phyloP scores from a whole-genome alignment of 2,113 vertebrate genomes.

The Raphicerus campestris region DNA sequence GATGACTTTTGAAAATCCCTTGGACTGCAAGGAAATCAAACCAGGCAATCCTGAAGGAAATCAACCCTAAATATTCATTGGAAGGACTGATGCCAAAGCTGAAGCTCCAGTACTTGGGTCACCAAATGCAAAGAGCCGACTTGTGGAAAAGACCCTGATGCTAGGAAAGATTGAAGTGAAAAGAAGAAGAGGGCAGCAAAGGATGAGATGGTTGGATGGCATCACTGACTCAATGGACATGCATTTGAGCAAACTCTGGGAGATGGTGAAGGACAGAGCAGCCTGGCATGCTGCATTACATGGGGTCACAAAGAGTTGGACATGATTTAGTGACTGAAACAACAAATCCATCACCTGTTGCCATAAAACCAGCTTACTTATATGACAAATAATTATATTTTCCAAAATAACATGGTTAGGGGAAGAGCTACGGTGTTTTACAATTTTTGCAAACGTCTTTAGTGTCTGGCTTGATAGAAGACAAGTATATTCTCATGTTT shows the following conservation, averaged over 20 bases:
- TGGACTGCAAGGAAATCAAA: background rate
- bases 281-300: background rate
- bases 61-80: background rate
- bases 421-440: background rate
- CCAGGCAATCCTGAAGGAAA: background rate
- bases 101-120: background rate
- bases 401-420: background rate
- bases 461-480: background rate
- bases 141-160: background rate
- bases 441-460: background rate
- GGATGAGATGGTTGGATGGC: background rate
- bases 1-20: too few species aligned
- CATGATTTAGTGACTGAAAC: background rate
- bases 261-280: background rate
- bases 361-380: background rate
- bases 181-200: background rate
- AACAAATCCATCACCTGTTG: background rate
- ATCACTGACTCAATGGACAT: background rate
- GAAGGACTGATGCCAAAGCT: background rate
- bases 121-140: fast-evolving
- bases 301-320: background rate
- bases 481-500: background rate
- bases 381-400: constrained; percentile 7
- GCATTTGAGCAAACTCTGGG: background rate
- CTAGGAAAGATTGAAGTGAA: background rate